Base-by-base conservation (phyloP, 2,888 invertebrate genomes). In the Drosophila lutescens region DNA sequence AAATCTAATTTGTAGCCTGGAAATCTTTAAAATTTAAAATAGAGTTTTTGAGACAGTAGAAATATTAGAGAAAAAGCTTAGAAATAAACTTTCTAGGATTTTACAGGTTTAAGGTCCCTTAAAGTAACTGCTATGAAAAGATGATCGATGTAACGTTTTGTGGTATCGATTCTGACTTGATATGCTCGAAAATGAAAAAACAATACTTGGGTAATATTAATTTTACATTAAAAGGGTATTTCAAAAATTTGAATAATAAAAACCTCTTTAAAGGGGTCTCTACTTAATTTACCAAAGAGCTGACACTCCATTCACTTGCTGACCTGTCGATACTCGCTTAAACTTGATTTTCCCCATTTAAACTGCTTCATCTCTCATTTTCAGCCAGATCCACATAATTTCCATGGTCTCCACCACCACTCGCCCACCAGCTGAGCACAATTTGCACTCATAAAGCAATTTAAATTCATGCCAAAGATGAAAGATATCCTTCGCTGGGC, bases 401-500 rank as follows among this genome's bases (percentile, higher is more conserved):
- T 62, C 6, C 40, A 23, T 34, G 23, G 32, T 12, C 20, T 10
- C 46, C 26, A 0, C 2, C 20, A 20, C 26, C 38, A 30, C 30
- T 62, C 32, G 20, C 61, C 62, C 62, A 26, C 47, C 41, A 41
- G 62, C 62, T 3, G 62, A 50, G 36, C 61, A 60, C 51, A 60
- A 53, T 70, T 62, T 62, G 38, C 72, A 72, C 55, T 46, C 56
- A 72, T 72, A 63, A 86, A 86, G 78, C 79, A 81, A 86, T 82
- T 86, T 84, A 84, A 86, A 82, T 82, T 86, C 85, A 82, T 86
- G 84, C 67, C 61, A 63, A 57, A 74, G 80, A 80, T 75, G 54
- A 72, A 66, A 78, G 77, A 76, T 86, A 76, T 74, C 49, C 65
- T 50, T 54, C 49, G 41, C 56, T 34, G 67, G 46, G 30, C 53